A percentile compares a stretch with the other conserved stretches of the same genome.
Conservation (phyloP, 2,888 invertebrate species). For the Eueremaeus valkanovi region DNA sequence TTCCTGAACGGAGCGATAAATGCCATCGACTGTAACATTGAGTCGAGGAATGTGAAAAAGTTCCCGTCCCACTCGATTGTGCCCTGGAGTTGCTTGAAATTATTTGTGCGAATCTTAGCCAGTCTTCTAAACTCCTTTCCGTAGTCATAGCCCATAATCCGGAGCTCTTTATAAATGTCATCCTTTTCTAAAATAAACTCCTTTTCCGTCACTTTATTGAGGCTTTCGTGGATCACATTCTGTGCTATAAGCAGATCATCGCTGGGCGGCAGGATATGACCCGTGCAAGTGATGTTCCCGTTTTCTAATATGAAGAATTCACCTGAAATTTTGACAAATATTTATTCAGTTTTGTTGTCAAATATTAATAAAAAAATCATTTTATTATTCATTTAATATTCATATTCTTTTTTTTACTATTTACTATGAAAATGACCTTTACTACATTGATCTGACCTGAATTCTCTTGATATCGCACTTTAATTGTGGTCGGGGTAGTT, state of each 20-base stretch:
- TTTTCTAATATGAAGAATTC: slow-evolving; percentile 54
- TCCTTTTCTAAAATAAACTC: slow-evolving; percentile 42
- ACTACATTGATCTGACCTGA: no score
- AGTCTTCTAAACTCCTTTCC: slow-evolving; percentile 76
- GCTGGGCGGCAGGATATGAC: slow-evolving; percentile 65
- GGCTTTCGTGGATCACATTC: slow-evolving; percentile 52
- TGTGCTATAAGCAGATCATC: slow-evolving; percentile 66
- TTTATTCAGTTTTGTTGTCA: not conserved
- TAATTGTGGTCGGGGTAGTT: not conserved
- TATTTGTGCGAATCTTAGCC: slow-evolving; percentile 57
- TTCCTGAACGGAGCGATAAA: slow-evolving; percentile 2
- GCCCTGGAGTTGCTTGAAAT: slow-evolving; percentile 59
- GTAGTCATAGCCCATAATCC: slow-evolving; percentile 80
- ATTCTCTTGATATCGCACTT: not conserved
- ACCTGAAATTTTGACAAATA: slow-evolving; percentile 48
- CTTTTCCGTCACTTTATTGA: slow-evolving; percentile 15
- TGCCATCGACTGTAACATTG: slow-evolving; percentile 31
- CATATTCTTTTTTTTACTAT: no score
- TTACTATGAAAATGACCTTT: no score
- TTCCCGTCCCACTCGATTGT: slow-evolving; percentile 41
- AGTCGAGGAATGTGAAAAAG: slow-evolving; percentile 23
- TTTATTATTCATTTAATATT: no score
- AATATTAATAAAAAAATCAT: not conserved
- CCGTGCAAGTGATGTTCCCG: slow-evolving; percentile 64
- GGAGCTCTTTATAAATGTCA: slow-evolving; percentile 83